A percentile compares a stretch with the other conserved stretches of the same genome.
Evolutionary conservation across 2,113 vertebrate genomes (phyloP).

Genomic region (Alexandromys fortis): DNA sequence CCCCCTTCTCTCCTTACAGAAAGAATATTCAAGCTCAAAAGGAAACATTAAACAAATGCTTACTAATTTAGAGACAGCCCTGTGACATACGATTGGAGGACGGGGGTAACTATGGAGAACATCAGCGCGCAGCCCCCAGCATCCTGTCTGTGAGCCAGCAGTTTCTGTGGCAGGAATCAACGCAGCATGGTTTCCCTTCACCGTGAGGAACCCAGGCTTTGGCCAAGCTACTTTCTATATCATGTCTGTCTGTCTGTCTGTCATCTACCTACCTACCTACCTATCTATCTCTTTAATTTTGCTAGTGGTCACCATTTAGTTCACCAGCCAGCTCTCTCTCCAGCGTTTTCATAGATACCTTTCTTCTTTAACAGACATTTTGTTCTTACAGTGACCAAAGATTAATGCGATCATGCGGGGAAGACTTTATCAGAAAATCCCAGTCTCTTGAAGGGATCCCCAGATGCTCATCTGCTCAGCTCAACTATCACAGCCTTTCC

Average conservation of each 20-base stretch:
- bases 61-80: neutral
- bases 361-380: slow-evolving; percentile 2
- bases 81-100: no score
- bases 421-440: slow-evolving; percentile 51
- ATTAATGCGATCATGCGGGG: neutral
- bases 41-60: slow-evolving; percentile 2
- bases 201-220: neutral
- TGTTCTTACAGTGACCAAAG: neutral
- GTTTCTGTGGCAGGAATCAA: neutral
- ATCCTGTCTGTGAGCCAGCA: fast-evolving
- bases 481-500: slow-evolving; percentile 48
- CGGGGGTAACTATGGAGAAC: neutral
- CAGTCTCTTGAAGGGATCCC: slow-evolving; percentile 21
- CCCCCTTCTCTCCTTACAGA: neutral
- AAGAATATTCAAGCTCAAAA: neutral
- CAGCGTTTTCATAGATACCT: neutral
- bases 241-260: no score
- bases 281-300: neutral
- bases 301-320: neutral
- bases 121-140: fast-evolving
- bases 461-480: slow-evolving; percentile 52
- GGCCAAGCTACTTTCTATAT: neutral
- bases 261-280: fast-evolving
- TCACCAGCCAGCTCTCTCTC: slow-evolving; percentile 1
- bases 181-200: neutral